These are phyloP conservation scores for Phoxinus phoxinus DNA, from an alignment of 2,113 vertebrate species.

Conservation along the genomic window DNA sequence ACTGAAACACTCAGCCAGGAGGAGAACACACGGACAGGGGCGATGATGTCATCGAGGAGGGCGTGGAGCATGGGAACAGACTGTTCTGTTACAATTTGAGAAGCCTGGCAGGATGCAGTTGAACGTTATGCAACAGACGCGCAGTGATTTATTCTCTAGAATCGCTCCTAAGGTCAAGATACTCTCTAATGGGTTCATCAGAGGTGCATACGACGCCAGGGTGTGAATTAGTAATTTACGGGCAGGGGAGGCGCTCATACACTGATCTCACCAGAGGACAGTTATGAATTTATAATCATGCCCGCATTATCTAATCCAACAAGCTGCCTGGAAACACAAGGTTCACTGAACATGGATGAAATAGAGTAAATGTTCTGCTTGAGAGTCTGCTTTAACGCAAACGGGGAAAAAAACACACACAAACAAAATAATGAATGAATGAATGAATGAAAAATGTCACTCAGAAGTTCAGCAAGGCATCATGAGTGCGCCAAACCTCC, in stretches of 20 bases:
- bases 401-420: no score
- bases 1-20: constrained; percentile 15
- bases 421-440: background rate
- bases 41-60: constrained; percentile 4
- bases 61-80: constrained; percentile 4
- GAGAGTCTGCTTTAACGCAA: background rate
- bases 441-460: background rate
- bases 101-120: background rate
- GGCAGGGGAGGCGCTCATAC: background rate
- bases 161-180: constrained; percentile 7
- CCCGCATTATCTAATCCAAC: background rate
- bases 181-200: constrained; percentile 22
- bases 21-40: constrained; percentile 2
- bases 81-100: background rate
- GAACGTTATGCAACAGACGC: background rate
- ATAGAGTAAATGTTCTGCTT: background rate
- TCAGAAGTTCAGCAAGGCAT: background rate
- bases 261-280: background rate
- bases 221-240: background rate
- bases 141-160: background rate
- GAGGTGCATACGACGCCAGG: background rate
- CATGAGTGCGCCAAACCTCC: background rate
- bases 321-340: background rate
- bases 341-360: background rate
- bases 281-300: constrained; percentile 10